phyloP scores from a whole-genome alignment of 2,113 vertebrate species.

The Philantomba maxwellii region DNA sequence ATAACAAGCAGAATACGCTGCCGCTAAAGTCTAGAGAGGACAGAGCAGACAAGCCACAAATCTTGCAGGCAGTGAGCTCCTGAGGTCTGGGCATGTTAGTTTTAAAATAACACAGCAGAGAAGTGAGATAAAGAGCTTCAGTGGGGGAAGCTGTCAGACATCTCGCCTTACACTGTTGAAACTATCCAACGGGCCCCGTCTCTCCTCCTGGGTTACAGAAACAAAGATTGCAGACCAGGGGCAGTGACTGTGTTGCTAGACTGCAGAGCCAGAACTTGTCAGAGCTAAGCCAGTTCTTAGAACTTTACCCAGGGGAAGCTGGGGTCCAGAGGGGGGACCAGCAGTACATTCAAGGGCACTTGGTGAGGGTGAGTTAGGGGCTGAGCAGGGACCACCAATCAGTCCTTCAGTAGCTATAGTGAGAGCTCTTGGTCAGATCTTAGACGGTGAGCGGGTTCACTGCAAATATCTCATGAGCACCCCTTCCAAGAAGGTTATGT shows the following conservation, averaged over 20 bases:
- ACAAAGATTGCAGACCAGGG: not conserved
- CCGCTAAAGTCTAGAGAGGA: not conserved
- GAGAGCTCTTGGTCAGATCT: not conserved
- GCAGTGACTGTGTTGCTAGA: not conserved
- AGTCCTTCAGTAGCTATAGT: not conserved
- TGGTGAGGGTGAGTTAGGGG: fast-evolving
- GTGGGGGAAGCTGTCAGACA: constrained; percentile 24
- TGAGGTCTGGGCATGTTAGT: constrained; percentile 51
- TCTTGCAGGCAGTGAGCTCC: constrained; percentile 21
- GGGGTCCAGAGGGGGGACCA: too few species aligned
- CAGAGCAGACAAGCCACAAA: constrained; percentile 43
- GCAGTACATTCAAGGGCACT: not conserved
- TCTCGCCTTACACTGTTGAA: not conserved
- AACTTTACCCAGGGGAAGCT: not conserved
- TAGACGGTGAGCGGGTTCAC: not conserved
- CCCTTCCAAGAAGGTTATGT: not conserved
- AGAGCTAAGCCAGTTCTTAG: not conserved
- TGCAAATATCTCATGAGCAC: not conserved
- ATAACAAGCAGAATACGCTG: constrained; percentile 9
- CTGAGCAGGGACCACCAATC: not conserved
- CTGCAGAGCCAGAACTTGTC: not conserved
- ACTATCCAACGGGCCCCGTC: not conserved
- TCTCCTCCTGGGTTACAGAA: not conserved
- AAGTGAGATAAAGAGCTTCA: constrained; percentile 52
- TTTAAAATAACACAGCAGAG: constrained; percentile 65